These are phyloP conservation scores for Semicossyphus pulcher DNA, from an alignment of 2,113 vertebrate genomes.

Conservation along the genomic window DNA sequence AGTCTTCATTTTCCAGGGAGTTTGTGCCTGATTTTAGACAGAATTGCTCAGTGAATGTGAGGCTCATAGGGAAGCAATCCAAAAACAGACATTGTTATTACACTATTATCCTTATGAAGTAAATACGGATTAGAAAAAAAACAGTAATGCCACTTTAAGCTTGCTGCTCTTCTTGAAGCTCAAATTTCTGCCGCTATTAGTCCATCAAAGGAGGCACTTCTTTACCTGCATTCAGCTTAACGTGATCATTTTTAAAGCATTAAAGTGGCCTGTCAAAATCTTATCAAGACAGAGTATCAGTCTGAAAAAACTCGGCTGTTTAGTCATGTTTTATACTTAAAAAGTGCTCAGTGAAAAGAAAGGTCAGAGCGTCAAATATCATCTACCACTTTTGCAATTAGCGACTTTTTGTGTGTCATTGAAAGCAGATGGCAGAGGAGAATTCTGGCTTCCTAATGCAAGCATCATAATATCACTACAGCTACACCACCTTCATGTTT, in stretches of 20 bases:
- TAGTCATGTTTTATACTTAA: neutral
- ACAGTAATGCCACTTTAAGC: neutral
- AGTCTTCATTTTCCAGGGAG: too few species aligned
- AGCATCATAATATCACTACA: neutral
- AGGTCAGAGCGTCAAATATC: constrained; percentile 1
- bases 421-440: constrained; percentile 13
- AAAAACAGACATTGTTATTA: too few species aligned
- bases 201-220: too few species aligned
- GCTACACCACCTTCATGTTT: neutral
- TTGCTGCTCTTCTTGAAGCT: neutral
- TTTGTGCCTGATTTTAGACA: too few species aligned
- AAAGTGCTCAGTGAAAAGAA: neutral
- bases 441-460: neutral
- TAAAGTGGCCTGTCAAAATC: neutral
- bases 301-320: neutral
- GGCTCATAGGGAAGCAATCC: too few species aligned
- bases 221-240: neutral
- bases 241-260: neutral
- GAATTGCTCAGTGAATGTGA: too few species aligned
- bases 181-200: neutral
- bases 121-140: neutral
- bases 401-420: neutral
- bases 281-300: neutral
- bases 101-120: too few species aligned
- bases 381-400: neutral